Evolutionary conservation across 2,888 invertebrate species (phyloP).

Genomic region (Tinea trinotella): DNA sequence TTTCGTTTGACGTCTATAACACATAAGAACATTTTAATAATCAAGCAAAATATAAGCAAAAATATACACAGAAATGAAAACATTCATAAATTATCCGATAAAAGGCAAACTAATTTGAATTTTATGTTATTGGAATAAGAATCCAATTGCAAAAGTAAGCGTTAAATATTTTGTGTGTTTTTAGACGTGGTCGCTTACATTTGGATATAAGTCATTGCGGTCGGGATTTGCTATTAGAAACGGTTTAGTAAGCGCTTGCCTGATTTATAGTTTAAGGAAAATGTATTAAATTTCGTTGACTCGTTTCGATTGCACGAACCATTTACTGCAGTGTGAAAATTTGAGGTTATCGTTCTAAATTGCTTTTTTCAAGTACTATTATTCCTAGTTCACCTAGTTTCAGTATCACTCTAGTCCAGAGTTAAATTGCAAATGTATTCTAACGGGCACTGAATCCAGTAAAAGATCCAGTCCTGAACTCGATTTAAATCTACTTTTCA

Average conservation of each 20-base stretch:
- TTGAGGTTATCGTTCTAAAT: too few relatives aligned
- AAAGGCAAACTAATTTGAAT: background rate
- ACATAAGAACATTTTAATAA: too few relatives aligned
- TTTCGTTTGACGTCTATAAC: background rate
- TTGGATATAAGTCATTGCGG: slow-evolving; percentile 56
- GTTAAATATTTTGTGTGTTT: background rate
- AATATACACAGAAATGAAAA: background rate
- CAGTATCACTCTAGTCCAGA: too few relatives aligned
- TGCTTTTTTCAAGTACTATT: too few relatives aligned
- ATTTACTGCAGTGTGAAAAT: background rate
- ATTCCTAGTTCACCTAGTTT: too few relatives aligned
- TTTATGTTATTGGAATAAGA: background rate
- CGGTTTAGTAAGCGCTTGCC: slow-evolving; percentile 45
- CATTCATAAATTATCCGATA: background rate
- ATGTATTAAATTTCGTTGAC: background rate
- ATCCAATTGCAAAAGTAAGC: background rate
- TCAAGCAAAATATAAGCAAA: background rate
- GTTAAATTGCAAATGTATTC: too few relatives aligned
- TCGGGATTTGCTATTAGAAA: slow-evolving; percentile 42
- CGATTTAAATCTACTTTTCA: too few relatives aligned
- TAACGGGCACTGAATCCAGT: too few relatives aligned
- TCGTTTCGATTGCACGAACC: background rate
- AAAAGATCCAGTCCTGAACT: too few relatives aligned
- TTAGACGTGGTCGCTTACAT: slow-evolving; percentile 21
- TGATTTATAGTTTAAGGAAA: slow-evolving; percentile 40